phyloP scores from a whole-genome alignment of 2,797 vertebrate species.

The Gymnodraco acuticeps region DNA sequence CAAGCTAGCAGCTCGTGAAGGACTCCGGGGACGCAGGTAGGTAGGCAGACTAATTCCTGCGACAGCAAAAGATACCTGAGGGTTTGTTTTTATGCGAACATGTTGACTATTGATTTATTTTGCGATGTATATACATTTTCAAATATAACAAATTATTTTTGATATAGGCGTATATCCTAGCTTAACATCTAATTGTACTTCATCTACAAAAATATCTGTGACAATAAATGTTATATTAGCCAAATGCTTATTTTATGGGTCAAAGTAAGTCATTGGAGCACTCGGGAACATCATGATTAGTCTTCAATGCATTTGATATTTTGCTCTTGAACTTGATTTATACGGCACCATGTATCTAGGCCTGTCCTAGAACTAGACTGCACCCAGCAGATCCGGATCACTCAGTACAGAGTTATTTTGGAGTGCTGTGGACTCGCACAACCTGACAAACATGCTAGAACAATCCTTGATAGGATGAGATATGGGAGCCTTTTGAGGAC shows the following conservation, averaged over 20 bases:
- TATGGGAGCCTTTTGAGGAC: constrained; percentile 61
- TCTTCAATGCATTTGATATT: not conserved
- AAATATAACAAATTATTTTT: no score
- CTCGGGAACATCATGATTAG: not conserved
- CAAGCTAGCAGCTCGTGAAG: no score
- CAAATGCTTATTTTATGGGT: not conserved
- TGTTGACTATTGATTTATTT: no score
- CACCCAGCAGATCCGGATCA: constrained; percentile 25
- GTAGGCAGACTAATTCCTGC: no score
- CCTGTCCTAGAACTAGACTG: not conserved
- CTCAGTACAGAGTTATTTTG: constrained; percentile 23
- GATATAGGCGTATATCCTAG: no score
- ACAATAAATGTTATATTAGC: not conserved
- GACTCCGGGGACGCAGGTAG: no score
- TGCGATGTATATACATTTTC: no score
- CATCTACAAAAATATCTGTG: not conserved
- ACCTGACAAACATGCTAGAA: constrained; percentile 58
- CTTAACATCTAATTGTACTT: not conserved
- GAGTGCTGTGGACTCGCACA: constrained; percentile 39
- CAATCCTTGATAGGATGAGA: constrained; percentile 70
- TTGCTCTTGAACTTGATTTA: constrained; percentile 29
- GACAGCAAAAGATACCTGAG: no score
- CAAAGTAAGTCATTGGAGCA: not conserved
- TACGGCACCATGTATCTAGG: constrained; percentile 14
- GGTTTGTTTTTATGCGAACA: no score